These are phyloP conservation scores for Plebejus melissa DNA, from an alignment of 2,888 invertebrate species.

Conservation along the genomic window DNA sequence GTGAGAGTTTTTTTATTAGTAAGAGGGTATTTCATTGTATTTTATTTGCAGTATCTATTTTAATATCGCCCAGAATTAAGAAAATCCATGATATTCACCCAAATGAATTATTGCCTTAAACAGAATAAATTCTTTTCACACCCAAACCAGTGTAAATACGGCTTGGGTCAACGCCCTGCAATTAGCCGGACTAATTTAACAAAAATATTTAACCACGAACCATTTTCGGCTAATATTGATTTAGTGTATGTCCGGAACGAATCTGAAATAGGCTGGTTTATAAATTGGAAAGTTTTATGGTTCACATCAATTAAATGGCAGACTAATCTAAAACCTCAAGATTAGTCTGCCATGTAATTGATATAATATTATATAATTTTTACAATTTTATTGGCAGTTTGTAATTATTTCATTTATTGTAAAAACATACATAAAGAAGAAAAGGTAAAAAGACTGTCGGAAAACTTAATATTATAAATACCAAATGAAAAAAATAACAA, in stretches of 20 bases:
- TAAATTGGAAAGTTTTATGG: background rate
- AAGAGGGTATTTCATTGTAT: no score
- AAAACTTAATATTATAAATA: no score
- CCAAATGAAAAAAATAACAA: no score
- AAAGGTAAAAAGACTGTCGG: no score
- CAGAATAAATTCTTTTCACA: slow-evolving; percentile 12
- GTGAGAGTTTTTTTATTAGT: no score
- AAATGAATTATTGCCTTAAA: slow-evolving; percentile 7
- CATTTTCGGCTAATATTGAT: slow-evolving; percentile 12
- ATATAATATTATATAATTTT: background rate
- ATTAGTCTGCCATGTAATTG: background rate
- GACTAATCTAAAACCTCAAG: no score
- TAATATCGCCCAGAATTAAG: background rate
- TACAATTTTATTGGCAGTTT: background rate
- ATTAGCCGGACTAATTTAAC: slow-evolving; percentile 8
- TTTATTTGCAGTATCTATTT: no score
- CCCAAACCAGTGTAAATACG: slow-evolving; percentile 10
- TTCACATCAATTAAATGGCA: no score
- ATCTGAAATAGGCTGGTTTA: slow-evolving; percentile 15
- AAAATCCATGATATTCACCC: background rate
- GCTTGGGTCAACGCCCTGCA: background rate
- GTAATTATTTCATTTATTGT: no score
- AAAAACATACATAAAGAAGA: no score
- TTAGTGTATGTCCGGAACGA: slow-evolving; percentile 7
- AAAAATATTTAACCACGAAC: slow-evolving; percentile 13